These are phyloP conservation scores for Leontocebus nigricollis DNA, from an alignment of 2,797 vertebrate species.

Conservation along the genomic window DNA sequence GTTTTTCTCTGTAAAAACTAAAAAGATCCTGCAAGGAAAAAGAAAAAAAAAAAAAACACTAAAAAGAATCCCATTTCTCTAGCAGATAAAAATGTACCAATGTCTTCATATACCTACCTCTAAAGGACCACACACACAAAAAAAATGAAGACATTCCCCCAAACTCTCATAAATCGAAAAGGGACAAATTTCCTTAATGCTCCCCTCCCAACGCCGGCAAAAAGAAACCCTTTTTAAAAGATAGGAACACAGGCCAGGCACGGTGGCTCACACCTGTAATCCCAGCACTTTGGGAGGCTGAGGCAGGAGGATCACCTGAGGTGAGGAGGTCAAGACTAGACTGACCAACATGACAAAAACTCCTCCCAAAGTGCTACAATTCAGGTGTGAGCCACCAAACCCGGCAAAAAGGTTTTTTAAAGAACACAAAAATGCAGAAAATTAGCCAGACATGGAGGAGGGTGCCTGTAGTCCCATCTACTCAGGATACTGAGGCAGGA, in stretches of 20 bases:
- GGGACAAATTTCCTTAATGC: not conserved
- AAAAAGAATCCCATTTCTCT: not conserved
- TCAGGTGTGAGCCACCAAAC: no score
- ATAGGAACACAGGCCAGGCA: not conserved
- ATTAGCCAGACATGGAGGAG: not conserved
- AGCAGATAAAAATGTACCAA: not conserved
- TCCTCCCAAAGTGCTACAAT: no score
- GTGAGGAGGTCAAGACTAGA: not conserved
- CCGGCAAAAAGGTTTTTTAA: no score
- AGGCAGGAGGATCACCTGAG: not conserved
- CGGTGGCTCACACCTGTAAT: not conserved
- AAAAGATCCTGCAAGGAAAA: not conserved
- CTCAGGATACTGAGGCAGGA: not conserved
- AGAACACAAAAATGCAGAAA: not conserved
- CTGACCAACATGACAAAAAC: not conserved
- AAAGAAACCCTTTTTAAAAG: not conserved
- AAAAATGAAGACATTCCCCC: not conserved
- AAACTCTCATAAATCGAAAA: not conserved
- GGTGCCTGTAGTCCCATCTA: not conserved
- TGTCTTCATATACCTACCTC: not conserved
- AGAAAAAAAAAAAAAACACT: not conserved
- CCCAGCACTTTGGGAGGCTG: not conserved
- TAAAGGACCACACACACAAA: not conserved
- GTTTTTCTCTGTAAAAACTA: constrained; percentile 40
- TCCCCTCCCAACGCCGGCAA: no score